Conservation (phyloP, 2,113 vertebrate species). For the Pachypanchax playfairii region DNA sequence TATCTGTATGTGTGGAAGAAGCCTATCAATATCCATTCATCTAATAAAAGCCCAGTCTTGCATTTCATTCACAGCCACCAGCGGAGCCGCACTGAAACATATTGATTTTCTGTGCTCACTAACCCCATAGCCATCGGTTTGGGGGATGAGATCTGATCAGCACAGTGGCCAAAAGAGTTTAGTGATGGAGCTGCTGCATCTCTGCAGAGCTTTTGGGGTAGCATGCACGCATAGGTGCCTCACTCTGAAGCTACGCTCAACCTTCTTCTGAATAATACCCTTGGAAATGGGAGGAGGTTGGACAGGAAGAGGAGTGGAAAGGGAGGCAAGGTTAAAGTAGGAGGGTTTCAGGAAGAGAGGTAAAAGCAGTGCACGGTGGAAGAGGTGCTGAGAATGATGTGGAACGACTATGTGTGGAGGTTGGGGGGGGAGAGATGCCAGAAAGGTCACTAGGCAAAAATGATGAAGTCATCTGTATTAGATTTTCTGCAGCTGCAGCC, state of each 20-base stretch:
- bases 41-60: constrained; percentile 73
- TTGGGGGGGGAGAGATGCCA: constrained; percentile 49
- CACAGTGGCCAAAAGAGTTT: constrained; percentile 40
- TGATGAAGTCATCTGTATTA: constrained; percentile 79
- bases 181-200: constrained; percentile 25
- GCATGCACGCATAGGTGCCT: constrained; percentile 46
- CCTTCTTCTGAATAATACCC: constrained; percentile 57
- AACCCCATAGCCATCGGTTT: constrained; percentile 42
- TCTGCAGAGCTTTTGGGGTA: constrained; percentile 54
- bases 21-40: constrained; percentile 72
- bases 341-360: constrained; percentile 26
- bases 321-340: constrained; percentile 42
- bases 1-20: too few relatives aligned
- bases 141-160: constrained; percentile 54
- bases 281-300: constrained; percentile 37
- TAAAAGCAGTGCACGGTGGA: constrained; percentile 41
- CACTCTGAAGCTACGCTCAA: constrained; percentile 66
- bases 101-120: constrained; percentile 60
- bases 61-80: constrained; percentile 61
- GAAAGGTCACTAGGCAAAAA: constrained; percentile 78
- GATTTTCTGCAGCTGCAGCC: constrained; percentile 69
- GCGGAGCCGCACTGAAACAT: constrained; percentile 54
- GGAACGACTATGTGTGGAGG: constrained; percentile 22
- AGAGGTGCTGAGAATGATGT: constrained; percentile 55
- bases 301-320: constrained; percentile 35